These are phyloP conservation scores for Calephelis virginiensis DNA, from an alignment of 1,140 invertebrate species.

Conservation along the genomic window DNA sequence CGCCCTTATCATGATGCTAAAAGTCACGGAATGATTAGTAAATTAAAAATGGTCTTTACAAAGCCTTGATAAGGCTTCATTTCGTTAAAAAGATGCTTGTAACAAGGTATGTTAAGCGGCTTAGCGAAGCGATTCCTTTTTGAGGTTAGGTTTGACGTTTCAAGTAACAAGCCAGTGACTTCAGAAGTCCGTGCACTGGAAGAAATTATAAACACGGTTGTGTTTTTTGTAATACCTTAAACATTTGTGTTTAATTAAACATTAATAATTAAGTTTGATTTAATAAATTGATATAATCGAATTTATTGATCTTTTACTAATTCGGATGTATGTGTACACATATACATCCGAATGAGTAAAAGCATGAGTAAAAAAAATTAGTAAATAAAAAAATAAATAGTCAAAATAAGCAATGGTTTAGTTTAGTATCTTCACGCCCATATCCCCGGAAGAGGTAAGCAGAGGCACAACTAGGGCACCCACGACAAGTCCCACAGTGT, in stretches of 20 bases:
- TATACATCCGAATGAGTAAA: too few relatives aligned
- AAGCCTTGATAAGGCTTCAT: slow-evolving; percentile 36
- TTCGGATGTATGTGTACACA: too few relatives aligned
- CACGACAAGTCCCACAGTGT: too few relatives aligned
- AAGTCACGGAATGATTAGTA: slow-evolving; percentile 49
- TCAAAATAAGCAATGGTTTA: too few relatives aligned
- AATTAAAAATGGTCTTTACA: slow-evolving; percentile 29
- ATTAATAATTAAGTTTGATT: too few relatives aligned
- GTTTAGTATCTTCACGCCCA: too few relatives aligned
- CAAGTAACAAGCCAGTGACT: slow-evolving; percentile 47
- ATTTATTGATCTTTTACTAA: too few relatives aligned
- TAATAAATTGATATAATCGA: too few relatives aligned
- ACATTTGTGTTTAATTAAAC: background rate
- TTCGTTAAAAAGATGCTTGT: slow-evolving; percentile 28
- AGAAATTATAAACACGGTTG: background rate
- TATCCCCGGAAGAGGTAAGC: too few relatives aligned
- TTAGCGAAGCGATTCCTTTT: slow-evolving; percentile 60
- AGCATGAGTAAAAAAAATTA: too few relatives aligned
- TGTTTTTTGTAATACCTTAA: background rate
- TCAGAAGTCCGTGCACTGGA: slow-evolving; percentile 1
- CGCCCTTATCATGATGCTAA: slow-evolving; percentile 68
- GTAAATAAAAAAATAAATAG: too few relatives aligned
- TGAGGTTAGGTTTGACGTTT: slow-evolving; percentile 64
- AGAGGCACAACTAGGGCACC: too few relatives aligned
- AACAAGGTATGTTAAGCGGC: slow-evolving; percentile 64